These are phyloP conservation scores for Netelia fuscicornis DNA, from an alignment of 2,888 invertebrate species.

Conservation along the genomic window DNA sequence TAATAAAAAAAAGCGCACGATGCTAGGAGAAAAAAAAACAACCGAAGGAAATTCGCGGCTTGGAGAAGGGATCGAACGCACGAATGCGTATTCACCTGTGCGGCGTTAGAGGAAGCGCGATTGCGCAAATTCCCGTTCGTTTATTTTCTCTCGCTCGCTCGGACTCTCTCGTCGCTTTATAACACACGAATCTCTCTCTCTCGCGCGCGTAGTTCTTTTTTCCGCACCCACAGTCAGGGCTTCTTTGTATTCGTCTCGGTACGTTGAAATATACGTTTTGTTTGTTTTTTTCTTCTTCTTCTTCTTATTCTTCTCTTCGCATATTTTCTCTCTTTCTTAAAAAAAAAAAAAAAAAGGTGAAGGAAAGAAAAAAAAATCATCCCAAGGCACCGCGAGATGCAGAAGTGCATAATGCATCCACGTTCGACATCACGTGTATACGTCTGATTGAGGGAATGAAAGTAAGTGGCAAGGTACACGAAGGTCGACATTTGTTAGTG, in stretches of 20 bases:
- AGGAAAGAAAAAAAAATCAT: not conserved
- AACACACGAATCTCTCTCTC: not conserved
- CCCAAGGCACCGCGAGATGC: not conserved
- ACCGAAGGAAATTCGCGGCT: slow-evolving; percentile 14
- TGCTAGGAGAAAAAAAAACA: slow-evolving; percentile 10
- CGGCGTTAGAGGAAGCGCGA: slow-evolving; percentile 67
- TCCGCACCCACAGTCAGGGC: slow-evolving; percentile 36
- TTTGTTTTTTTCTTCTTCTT: not conserved
- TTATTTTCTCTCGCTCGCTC: slow-evolving; percentile 12
- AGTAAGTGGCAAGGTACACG: slow-evolving; percentile 59
- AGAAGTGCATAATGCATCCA: slow-evolving; percentile 1
- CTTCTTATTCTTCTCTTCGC: slow-evolving; percentile 9
- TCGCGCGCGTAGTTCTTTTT: slow-evolving; percentile 4
- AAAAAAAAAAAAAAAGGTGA: not conserved
- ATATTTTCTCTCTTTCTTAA: slow-evolving; percentile 7
- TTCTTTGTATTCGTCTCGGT: slow-evolving; percentile 56
- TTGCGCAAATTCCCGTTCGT: slow-evolving; percentile 70
- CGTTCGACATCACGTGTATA: slow-evolving; percentile 26
- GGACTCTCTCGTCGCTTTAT: not conserved
- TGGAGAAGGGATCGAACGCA: slow-evolving; percentile 40
- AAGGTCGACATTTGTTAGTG: slow-evolving; percentile 57
- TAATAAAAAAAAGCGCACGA: not conserved
- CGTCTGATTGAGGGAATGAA: slow-evolving; percentile 47
- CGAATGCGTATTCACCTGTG: slow-evolving; percentile 59
- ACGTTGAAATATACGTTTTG: slow-evolving; percentile 43